Evolutionary conservation across 2,797 vertebrate genomes (phyloP), one percentile per base, ranked within the genome.

Genomic region (Anolis apletophallus): DNA sequence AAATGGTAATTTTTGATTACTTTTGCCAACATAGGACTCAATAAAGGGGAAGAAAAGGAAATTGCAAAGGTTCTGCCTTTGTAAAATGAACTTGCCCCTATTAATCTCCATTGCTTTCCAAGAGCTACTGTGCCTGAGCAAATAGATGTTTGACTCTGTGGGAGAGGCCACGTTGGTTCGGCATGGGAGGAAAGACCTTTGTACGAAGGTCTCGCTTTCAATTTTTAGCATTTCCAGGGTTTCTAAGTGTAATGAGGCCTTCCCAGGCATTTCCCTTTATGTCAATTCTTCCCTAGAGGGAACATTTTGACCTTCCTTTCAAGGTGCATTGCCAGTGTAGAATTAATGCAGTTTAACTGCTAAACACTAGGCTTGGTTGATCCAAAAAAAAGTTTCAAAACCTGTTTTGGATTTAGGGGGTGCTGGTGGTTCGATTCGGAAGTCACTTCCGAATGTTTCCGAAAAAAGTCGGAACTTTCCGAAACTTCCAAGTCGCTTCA

Each of bases 41-140:
- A 88, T 78, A 74, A n/a, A 79, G 79, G 52, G 46, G 54, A 3
- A 67, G 55, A 77, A 87, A 29, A 83, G 59, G 32, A 10, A 17
- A 57, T 46, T 34, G 8, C 0, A 0, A 21, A 55, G 79, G 2
- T 67, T 21, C 4, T 1, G 2, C 55, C 36, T 40, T 83, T 78
- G 11, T 61, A 26, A 79, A 61, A 52, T 72, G 2, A 55, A 71
- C 13, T 80, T 73, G 2, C 40, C 46, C 23, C 50, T 16, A 23
- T 87, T 69, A 82, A 17, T 69, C 77, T 69, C n/a, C 32, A n/a
- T 87, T 69, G 69, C 17, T 69, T 82, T 76, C 23, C 46, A n/a
- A 72, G 26, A 40, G 40, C 46, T 54, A 34, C 14, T 54, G 36
- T 52, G 54, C 9, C 36, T 73, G 29, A 46, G 34, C 3, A 59